Base-by-base conservation (phyloP, 1,140 invertebrate genomes). In the Drosophila elegans region DNA sequence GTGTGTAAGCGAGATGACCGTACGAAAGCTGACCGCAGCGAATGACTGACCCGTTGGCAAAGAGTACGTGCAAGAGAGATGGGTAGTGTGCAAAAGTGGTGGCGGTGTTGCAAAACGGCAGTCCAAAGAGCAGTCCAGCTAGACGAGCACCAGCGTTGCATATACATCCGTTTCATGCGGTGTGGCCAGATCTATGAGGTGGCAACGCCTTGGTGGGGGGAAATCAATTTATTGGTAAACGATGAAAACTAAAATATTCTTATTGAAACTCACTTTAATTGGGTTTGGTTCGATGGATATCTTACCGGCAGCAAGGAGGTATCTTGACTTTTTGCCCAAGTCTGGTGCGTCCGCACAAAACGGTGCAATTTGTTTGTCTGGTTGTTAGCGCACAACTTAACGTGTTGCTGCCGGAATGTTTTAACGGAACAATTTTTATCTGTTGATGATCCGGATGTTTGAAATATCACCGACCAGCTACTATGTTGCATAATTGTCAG, bases 331-430 rank as follows among this genome's bases (percentile, higher is more conserved):
- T 55, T 63, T 34, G 41, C 44, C 64, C 51, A 42, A 51, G 48
- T 25, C 49, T 39, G 38, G 21, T 66, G 49, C 61, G 39, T 57
- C 46, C 45, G 55, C 60, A 56, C 44, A 36, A 36, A 64, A 69
- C 72, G 63, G 60, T 54, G 56, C 67, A 67, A 55, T 61, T 64
- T 68, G 60, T 51, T 66, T 77, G 53, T 68, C 51, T 52, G 44
- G 54, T 51, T 57, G 48, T 61, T 52, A 68, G 36, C 79, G 73
- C 82, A 82, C 79, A 64, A 82, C 62, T 71, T 79, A 64, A 82
- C 59, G 75, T 79, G 79, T 79, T 55, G 83, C 83, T 88, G 83
- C 83, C 83, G 83, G 83, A 79, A 79, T 71, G 55, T 83, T 69
- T 68, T 69, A 62, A 83, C 83, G 83, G 72, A 61, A 32, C 53